Evolutionary conservation across 2,797 vertebrate genomes (phyloP).

Genomic region (Sternarchorhynchus goeldii): DNA sequence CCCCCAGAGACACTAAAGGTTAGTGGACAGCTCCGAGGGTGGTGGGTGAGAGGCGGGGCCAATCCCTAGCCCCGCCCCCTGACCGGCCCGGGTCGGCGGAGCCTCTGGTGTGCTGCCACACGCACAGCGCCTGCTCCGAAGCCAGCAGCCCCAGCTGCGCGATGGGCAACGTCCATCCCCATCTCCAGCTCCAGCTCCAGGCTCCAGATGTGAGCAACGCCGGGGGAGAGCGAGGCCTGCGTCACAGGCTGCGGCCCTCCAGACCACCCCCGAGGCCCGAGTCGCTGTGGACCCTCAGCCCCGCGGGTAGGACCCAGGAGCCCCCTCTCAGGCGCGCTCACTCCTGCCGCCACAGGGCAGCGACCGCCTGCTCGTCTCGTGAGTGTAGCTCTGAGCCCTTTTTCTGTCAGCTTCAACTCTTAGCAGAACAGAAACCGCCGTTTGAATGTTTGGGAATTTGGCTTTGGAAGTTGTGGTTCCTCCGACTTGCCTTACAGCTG

Average conservation of each 20-base stretch:
- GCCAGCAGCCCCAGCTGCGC: slow-evolving; percentile 69
- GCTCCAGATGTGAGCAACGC: slow-evolving; percentile 58
- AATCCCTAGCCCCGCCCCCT: slow-evolving; percentile 51
- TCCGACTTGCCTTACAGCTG: slow-evolving; percentile 51
- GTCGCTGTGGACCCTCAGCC: slow-evolving; percentile 85
- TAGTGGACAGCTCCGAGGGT: slow-evolving; percentile 44
- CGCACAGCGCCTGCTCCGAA: slow-evolving; percentile 74
- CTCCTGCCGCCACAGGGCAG: slow-evolving; percentile 65
- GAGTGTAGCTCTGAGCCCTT: slow-evolving; percentile 29
- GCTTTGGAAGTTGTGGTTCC: too few species aligned
- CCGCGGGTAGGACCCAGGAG: slow-evolving; percentile 65
- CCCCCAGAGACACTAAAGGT: slow-evolving; percentile 58
- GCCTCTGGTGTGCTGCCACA: slow-evolving; percentile 74
- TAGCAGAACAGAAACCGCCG: background rate
- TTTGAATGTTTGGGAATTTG: too few species aligned
- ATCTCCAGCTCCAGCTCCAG: slow-evolving; percentile 57
- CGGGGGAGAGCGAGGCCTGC: slow-evolving; percentile 70
- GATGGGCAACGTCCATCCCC: slow-evolving; percentile 80
- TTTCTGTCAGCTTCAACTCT: background rate
- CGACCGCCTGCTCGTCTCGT: slow-evolving; percentile 56
- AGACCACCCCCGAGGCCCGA: slow-evolving; percentile 78
- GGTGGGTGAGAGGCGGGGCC: slow-evolving; percentile 43
- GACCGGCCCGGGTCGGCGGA: slow-evolving; percentile 44
- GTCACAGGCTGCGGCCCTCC: slow-evolving; percentile 75
- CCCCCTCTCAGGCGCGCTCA: slow-evolving; percentile 52